A percentile compares a stretch with the other conserved stretches of the same genome.
These are phyloP conservation scores for Accipiter cooperii DNA, from an alignment of 2,113 vertebrate species.

Conservation along the genomic window DNA sequence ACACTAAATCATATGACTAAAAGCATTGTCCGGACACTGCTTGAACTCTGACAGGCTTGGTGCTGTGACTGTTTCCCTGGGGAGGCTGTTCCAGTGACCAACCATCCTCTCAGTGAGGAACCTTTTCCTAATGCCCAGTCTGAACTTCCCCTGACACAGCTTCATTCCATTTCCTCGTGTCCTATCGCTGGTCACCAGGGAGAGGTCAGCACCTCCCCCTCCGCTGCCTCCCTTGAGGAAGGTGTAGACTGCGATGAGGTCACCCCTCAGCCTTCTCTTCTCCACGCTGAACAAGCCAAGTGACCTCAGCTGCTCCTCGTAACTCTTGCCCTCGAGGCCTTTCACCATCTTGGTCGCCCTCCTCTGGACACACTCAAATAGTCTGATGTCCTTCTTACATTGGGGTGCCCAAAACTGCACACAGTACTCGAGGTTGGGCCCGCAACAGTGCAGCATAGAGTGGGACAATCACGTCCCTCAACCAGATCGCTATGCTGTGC, in stretches of 20 bases:
- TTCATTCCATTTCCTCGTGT: neutral
- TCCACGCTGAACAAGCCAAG: neutral
- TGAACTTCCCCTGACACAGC: neutral
- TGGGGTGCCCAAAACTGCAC: no score
- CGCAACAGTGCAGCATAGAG: no score
- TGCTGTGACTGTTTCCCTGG: neutral
- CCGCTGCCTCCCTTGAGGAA: accelerated
- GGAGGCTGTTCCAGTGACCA: neutral
- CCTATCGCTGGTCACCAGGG: accelerated
- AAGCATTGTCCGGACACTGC: neutral
- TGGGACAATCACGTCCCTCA: no score
- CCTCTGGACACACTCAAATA: no score
- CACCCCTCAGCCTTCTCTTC: neutral
- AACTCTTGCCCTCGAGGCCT: no score
- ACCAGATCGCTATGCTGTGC: no score
- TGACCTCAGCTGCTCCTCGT: neutral
- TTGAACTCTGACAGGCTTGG: neutral
- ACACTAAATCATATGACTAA: neutral
- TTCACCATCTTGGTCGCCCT: no score
- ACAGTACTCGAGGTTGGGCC: no score
- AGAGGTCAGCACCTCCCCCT: neutral
- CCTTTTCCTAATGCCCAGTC: neutral
- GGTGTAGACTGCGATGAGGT: accelerated
- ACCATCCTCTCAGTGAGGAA: neutral
- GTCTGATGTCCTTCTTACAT: no score